phyloP scores from a whole-genome alignment of 2,797 vertebrate genomes.

The Anomalospiza imberbis region DNA sequence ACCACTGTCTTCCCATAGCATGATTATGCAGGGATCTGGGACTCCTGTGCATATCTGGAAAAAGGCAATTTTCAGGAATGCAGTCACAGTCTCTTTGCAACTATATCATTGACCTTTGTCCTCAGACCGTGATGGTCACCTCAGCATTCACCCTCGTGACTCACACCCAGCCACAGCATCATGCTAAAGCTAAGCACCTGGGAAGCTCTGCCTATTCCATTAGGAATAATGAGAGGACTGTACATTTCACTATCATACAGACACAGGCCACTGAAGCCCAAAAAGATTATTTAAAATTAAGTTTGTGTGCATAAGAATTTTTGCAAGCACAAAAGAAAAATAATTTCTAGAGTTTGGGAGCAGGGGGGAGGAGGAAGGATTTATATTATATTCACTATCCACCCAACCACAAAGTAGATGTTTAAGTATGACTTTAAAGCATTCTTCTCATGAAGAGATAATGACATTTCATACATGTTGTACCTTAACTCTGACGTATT shows the following conservation, averaged over 20 bases:
- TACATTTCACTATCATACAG: not conserved
- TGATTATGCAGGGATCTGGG: not conserved
- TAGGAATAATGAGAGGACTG: not conserved
- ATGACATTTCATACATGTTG: not conserved
- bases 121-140: not conserved
- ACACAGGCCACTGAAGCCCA: not conserved
- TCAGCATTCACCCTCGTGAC: not conserved
- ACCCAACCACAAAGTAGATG: not conserved
- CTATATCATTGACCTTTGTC: fast-evolving
- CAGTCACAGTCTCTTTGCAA: not conserved
- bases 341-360: not conserved
- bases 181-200: not conserved
- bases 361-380: not conserved
- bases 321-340: not conserved
- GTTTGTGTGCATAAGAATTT: not conserved
- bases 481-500: not conserved
- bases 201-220: not conserved
- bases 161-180: not conserved
- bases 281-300: not conserved
- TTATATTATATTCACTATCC: not conserved
- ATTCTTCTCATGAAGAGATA: not conserved
- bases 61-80: not conserved
- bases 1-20: not conserved
- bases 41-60: not conserved
- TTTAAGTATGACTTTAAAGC: not conserved